Conservation (phyloP, 2,113 vertebrate genomes). For the Stercorarius parasiticus region DNA sequence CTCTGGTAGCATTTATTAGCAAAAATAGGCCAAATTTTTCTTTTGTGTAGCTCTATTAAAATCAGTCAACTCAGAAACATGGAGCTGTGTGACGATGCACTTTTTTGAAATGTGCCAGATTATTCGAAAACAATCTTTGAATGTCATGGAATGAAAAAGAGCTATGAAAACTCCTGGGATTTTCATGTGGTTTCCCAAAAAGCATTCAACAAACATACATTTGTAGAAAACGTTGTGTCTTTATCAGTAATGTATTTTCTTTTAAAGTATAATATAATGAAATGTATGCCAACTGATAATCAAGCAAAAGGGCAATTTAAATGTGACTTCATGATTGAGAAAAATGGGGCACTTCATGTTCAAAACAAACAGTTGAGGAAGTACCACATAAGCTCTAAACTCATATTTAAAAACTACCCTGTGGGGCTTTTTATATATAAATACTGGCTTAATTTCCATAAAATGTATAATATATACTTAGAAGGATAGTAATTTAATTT, state of each 20-base stretch:
- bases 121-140: neutral
- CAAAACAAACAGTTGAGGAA: neutral
- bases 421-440: neutral
- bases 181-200: neutral
- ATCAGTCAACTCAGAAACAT: neutral
- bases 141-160: neutral
- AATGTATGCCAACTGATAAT: neutral
- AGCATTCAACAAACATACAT: neutral
- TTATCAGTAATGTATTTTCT: neutral
- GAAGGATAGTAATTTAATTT: neutral
- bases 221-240: neutral
- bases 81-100: neutral
- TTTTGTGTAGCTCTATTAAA: neutral
- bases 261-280: neutral
- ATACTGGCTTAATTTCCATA: neutral
- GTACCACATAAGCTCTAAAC: neutral
- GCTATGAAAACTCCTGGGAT: neutral
- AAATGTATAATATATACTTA: neutral
- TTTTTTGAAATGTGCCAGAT: neutral
- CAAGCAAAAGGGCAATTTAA: neutral
- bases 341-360: neutral
- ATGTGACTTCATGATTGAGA: neutral
- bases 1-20: neutral
- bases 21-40: neutral
- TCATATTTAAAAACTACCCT: neutral